Base-by-base conservation (phyloP, 1,140 invertebrate genomes). In the Paraescarpia echinospica region DNA sequence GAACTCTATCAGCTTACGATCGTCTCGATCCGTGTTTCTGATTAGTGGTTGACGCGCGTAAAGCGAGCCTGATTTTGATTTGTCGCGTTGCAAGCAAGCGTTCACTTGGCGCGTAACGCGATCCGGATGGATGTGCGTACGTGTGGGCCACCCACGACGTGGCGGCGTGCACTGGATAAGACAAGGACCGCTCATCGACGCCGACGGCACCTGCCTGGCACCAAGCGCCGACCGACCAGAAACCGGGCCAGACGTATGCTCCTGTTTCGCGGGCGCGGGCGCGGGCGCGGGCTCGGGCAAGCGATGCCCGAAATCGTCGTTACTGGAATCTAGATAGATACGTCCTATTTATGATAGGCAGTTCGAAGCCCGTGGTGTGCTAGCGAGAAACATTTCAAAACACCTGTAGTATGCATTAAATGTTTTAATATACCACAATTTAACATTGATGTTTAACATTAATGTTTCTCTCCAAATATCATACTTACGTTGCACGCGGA, bases 31-130 rank as follows among this genome's bases (percentile, higher is more conserved):
- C 59, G 59, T 77, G 59, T 77, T 77, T 77, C 59, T 77, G 59
- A 77, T 77, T 77, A 77, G 59, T 18, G 22, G 59, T 12, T 77
- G 59, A 77, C 59, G 59, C 27, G 59, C 59, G 59, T 77, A 77
- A 77, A 77, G 59, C 59, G 59, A 77, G 59, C 59, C 59, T 77
- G 59, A 77, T 77, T 77, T 77, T 77, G 59, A 77, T 77, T 77
- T 77, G 59, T 77, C 59, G 59, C 59, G 27, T 18, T 77, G 59
- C 59, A 77, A 27, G 59, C 59, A 77, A 18, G 59, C 59, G 59
- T 77, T 77, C 59, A 77, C 59, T 77, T 22, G 14, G 59, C 14
- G 59, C 59, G 59, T 77, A 77, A 77, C 59, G 59, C 59, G 59
- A 77, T 18, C 59, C 59, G 59, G 59, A 77, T 77, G 59, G 59